These are phyloP conservation scores for Acanthisitta chloris DNA, from an alignment of 2,113 vertebrate genomes.

Conservation along the genomic window DNA sequence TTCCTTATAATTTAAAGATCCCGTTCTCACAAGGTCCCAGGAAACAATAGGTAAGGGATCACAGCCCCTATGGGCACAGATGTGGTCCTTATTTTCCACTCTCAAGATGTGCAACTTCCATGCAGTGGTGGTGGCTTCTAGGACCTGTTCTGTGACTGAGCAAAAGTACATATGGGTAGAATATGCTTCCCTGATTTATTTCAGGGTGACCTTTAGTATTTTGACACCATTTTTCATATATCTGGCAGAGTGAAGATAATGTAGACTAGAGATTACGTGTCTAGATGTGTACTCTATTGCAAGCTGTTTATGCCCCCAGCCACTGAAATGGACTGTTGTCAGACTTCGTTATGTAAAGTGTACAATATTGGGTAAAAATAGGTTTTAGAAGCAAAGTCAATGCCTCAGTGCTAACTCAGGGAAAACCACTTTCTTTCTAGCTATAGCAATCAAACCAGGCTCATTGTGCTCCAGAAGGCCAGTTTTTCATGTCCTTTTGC, in stretches of 20 bases:
- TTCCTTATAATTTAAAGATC: not conserved
- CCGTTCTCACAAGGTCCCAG: not conserved
- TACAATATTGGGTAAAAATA: not conserved
- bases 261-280: not conserved
- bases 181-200: not conserved
- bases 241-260: not conserved
- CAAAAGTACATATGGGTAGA: not conserved
- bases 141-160: not conserved
- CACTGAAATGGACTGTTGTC: conserved; percentile 14
- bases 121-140: not conserved
- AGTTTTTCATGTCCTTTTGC: not conserved
- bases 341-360: not conserved
- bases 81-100: not conserved
- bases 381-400: not conserved
- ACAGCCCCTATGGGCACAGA: not conserved
- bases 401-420: not conserved
- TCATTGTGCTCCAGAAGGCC: not conserved
- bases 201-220: not conserved
- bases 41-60: not conserved
- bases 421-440: not conserved
- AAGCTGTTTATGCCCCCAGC: conserved; percentile 30
- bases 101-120: not conserved
- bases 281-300: not conserved
- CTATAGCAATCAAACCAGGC: not conserved
- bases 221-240: not conserved